These are phyloP conservation scores for Collichthys lucidus DNA, from an alignment of 2,113 vertebrate genomes.

Conservation along the genomic window DNA sequence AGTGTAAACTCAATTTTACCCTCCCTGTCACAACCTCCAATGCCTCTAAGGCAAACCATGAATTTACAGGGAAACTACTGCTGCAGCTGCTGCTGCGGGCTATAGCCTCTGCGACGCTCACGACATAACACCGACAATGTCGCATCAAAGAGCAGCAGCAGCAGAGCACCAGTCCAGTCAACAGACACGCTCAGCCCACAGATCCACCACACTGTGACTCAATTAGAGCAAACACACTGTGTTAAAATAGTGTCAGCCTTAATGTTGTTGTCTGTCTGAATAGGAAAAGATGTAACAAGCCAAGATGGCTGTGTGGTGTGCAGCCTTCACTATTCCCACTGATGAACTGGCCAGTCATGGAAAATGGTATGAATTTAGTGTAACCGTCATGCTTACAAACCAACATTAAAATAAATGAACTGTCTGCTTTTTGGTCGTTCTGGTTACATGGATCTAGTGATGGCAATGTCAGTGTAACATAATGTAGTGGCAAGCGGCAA, in stretches of 20 bases:
- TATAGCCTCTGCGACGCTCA: neutral
- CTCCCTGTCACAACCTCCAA: slow-evolving; percentile 16
- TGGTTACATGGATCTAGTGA: neutral
- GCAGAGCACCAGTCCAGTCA: neutral
- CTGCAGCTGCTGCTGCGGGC: neutral
- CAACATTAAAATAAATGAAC: slow-evolving; percentile 13
- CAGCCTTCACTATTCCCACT: neutral
- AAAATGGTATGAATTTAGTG: slow-evolving; percentile 1
- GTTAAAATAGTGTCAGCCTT: neutral
- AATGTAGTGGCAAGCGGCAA: no score
- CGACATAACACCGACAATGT: slow-evolving; percentile 6
- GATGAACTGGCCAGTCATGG: neutral
- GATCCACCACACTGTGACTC: neutral
- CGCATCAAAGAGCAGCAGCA: slow-evolving; percentile 18
- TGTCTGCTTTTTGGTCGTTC: neutral
- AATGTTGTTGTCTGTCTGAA: neutral
- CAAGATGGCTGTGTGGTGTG: neutral
- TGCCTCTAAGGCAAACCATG: slow-evolving; percentile 28
- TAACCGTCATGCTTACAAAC: neutral
- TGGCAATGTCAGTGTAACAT: no score
- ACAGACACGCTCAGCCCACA: neutral
- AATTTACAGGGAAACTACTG: neutral
- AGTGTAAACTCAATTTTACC: slow-evolving; percentile 33
- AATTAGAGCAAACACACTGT: neutral
- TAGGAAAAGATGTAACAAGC: neutral